phyloP scores from a whole-genome alignment of 30 jellyfish, hydroid and myxozoan genomes.

The Catostylus mosaicus region DNA sequence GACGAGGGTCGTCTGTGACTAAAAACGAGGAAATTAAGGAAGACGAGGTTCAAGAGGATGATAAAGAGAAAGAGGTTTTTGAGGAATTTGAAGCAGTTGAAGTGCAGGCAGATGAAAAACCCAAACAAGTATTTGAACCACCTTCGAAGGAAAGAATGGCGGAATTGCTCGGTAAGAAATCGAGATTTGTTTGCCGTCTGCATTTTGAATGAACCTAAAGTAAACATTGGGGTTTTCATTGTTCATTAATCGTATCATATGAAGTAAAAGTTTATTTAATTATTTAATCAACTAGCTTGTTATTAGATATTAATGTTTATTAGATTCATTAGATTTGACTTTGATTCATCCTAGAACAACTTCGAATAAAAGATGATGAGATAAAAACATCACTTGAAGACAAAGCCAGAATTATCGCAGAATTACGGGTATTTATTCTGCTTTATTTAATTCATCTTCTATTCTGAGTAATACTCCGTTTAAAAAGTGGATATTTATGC shows the following conservation, averaged over 20 bases:
- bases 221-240: no score
- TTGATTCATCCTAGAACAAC: constrained; percentile 68
- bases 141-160: constrained; percentile 66
- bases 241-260: no score
- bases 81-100: constrained; percentile 23
- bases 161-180: constrained; percentile 44
- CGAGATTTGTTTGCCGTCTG: no score
- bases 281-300: no score
- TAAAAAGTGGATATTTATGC: background rate
- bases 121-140: constrained; percentile 22
- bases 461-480: background rate
- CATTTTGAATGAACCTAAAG: no score
- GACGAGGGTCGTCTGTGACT: constrained; percentile 40
- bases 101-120: constrained; percentile 25
- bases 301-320: no score
- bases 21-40: constrained; percentile 24
- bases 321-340: no score
- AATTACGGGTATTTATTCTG: constrained; percentile 77
- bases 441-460: background rate
- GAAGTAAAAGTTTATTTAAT: no score
- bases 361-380: constrained; percentile 77
- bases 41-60: constrained; percentile 1
- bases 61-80: constrained; percentile 16
- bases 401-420: constrained; percentile 74
- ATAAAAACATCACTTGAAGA: constrained; percentile 75